Evolutionary conservation across 2,888 invertebrate species (phyloP).

Genomic region (Mythimna vitellina): DNA sequence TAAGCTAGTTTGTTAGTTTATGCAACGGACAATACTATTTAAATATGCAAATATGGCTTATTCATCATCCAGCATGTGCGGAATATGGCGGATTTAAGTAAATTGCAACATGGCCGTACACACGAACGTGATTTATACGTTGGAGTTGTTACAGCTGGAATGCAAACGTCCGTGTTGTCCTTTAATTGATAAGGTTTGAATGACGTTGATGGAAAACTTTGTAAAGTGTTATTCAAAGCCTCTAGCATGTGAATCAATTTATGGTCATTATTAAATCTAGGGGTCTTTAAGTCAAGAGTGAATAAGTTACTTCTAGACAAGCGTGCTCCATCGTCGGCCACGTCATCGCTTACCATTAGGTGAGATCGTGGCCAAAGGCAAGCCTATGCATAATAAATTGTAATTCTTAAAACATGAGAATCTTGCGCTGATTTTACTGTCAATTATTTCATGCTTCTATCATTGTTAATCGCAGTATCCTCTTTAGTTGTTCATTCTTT

Average conservation of each 20-base stretch:
- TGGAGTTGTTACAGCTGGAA: constrained; percentile 19
- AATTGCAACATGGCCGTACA: constrained; percentile 22
- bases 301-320: no score
- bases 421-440: not conserved
- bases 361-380: no score
- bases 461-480: not conserved
- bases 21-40: constrained; percentile 24
- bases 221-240: not conserved
- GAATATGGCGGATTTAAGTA: constrained; percentile 41
- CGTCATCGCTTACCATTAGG: no score
- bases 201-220: constrained; percentile 9
- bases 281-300: no score
- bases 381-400: no score
- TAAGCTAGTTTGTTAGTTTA: constrained; percentile 27
- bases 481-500: not conserved
- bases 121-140: constrained; percentile 41
- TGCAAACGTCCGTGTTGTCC: constrained; percentile 20
- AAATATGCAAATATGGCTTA: constrained; percentile 39
- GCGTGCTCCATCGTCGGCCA: no score
- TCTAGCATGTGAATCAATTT: not conserved
- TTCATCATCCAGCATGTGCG: constrained; percentile 32
- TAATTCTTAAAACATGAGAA: not conserved
- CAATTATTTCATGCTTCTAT: not conserved
- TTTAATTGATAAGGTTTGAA: constrained; percentile 36
- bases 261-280: not conserved